Conservation (phyloP, 2,113 vertebrate genomes). For the Hipposideros armiger region DNA sequence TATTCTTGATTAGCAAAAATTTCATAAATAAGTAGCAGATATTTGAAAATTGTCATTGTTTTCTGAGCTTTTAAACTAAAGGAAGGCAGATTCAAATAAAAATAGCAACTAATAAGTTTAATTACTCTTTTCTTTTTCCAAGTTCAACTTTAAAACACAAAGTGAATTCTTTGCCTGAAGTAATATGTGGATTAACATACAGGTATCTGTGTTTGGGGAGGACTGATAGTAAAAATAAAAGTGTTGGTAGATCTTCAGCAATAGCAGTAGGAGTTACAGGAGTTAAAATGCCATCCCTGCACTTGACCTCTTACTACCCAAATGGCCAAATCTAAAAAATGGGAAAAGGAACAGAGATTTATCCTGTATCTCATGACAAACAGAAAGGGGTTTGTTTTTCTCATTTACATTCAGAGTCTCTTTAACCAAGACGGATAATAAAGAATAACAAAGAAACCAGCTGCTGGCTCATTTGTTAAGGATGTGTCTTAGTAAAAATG, state of each 20-base stretch:
- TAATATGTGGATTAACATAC: neutral
- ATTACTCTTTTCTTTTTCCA: conserved; percentile 26
- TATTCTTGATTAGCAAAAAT: conserved; percentile 2
- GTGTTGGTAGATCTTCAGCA: neutral
- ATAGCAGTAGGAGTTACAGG: neutral
- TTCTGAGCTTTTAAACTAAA: conserved; percentile 59
- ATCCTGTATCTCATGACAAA: neutral
- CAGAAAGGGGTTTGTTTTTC: neutral
- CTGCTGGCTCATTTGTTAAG: neutral
- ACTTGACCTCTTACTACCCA: neutral
- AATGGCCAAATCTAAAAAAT: neutral
- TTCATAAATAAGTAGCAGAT: neutral
- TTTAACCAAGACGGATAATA: neutral
- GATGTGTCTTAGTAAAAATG: neutral
- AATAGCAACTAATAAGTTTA: conserved; percentile 36
- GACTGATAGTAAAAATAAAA: neutral
- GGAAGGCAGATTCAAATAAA: conserved; percentile 45
- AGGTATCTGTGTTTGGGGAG: neutral
- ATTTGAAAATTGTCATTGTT: neutral
- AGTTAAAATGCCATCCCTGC: neutral
- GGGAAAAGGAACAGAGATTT: neutral
- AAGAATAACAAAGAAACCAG: neutral
- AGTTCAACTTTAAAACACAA: conserved; percentile 40
- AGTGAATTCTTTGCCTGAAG: neutral
- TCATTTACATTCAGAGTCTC: conserved; percentile 11